phyloP scores from a whole-genome alignment of 1,140 invertebrate genomes.

The Dolichoris vasculosae region DNA sequence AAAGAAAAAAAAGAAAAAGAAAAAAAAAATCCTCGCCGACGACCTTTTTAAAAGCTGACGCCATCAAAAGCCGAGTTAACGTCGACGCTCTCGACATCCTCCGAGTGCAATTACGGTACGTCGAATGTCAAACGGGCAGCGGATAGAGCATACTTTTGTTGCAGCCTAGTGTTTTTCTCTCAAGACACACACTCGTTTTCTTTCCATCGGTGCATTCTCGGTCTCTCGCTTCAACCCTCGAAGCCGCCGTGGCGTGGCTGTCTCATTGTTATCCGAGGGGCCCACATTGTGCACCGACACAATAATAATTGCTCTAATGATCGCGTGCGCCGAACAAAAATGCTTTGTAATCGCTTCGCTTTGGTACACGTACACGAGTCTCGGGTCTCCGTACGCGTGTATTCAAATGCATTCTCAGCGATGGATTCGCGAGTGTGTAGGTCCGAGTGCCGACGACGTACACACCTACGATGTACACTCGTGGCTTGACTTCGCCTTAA shows the following conservation, averaged over 20 bases:
- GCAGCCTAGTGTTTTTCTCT: constrained; percentile 7
- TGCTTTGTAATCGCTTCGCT: constrained; percentile 60
- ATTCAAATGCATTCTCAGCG: constrained; percentile 20
- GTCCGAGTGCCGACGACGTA: background rate
- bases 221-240: constrained; percentile 11
- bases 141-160: background rate
- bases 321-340: constrained; percentile 61
- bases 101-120: constrained; percentile 27
- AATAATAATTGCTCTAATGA: constrained; percentile 72
- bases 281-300: constrained; percentile 66
- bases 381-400: background rate
- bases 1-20: no score
- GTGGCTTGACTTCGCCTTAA: constrained; percentile 1
- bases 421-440: background rate
- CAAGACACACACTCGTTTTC: background rate
- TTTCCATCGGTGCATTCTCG: background rate
- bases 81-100: background rate
- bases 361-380: constrained; percentile 30
- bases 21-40: background rate
- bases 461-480: constrained; percentile 1
- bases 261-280: constrained; percentile 64
- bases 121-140: constrained; percentile 29
- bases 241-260: constrained; percentile 12
- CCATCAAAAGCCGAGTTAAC: background rate
- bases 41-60: background rate